phyloP scores from a whole-genome alignment of 2,888 invertebrate genomes.

The Hylaea fasciaria region DNA sequence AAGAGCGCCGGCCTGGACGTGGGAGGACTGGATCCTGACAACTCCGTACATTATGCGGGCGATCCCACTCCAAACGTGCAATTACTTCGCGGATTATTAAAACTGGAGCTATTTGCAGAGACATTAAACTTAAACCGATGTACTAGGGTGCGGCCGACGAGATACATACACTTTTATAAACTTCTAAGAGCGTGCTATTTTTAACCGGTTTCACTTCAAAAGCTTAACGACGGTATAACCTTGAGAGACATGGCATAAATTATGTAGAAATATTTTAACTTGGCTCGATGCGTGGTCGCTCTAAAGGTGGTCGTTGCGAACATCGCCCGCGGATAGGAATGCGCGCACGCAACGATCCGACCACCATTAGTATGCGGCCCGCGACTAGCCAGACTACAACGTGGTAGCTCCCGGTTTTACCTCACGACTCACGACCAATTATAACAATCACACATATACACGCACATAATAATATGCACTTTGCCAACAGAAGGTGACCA shows the following conservation, averaged over 20 bases:
- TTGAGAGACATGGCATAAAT: conserved; percentile 45
- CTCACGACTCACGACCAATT: conserved; percentile 69
- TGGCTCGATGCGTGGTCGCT: conserved; percentile 45
- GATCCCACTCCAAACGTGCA: conserved; percentile 53
- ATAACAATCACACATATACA: conserved; percentile 59
- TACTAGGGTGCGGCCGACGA: conserved; percentile 29
- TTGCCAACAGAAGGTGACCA: conserved; percentile 13
- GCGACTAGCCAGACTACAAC: conserved; percentile 67
- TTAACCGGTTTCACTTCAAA: conserved; percentile 22
- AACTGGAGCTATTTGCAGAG: conserved; percentile 63
- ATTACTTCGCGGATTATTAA: conserved; percentile 67
- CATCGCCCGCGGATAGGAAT: conserved; percentile 64
- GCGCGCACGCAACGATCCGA: conserved; percentile 69
- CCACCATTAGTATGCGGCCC: conserved; percentile 76
- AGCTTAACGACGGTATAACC: conserved; percentile 30
- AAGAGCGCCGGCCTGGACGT: conserved; percentile 64
- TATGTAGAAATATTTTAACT: conserved; percentile 40
- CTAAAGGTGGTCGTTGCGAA: conserved; percentile 44
- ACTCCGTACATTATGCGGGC: conserved; percentile 53
- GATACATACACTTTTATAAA: conserved; percentile 15
- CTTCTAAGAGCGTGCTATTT: conserved; percentile 22
- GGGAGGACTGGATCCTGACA: conserved; percentile 78
- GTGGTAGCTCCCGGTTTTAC: conserved; percentile 68
- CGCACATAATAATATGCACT: conserved; percentile 24
- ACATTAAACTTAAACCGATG: conserved; percentile 55